Percentiles rank a stretch among this genome's conserved stretches.
These are phyloP conservation scores for Macroteleia sp. DNA, from an alignment of 2,888 invertebrate species.

Conservation along the genomic window DNA sequence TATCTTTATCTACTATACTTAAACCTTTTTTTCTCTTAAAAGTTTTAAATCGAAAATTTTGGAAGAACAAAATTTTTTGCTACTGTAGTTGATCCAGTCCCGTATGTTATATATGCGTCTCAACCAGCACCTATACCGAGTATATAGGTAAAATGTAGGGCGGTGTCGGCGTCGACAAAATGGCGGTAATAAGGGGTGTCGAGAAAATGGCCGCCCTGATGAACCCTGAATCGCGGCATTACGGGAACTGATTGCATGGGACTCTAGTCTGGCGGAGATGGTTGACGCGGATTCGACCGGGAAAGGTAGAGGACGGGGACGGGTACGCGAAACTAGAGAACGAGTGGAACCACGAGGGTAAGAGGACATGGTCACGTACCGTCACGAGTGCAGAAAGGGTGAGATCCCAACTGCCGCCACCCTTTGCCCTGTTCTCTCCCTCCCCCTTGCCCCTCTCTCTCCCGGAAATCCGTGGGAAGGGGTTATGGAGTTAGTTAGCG, in stretches of 20 bases:
- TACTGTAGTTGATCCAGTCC: too few relatives aligned
- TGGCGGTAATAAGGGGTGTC: slow-evolving; percentile 81
- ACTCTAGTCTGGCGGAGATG: slow-evolving; percentile 67
- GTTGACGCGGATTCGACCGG: slow-evolving; percentile 44
- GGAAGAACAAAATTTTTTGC: too few relatives aligned
- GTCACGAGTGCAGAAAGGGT: slow-evolving; percentile 53
- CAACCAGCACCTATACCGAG: too few relatives aligned
- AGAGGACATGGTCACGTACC: slow-evolving; percentile 69
- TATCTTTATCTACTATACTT: too few relatives aligned
- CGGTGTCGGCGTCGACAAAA: slow-evolving; percentile 72
- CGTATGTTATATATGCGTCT: too few relatives aligned
- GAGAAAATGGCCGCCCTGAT: slow-evolving; percentile 80
- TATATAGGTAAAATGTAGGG: slow-evolving; percentile 35
- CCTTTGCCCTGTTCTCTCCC: slow-evolving; percentile 28
- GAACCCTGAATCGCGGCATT: slow-evolving; percentile 80
- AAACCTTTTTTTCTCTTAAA: too few relatives aligned
- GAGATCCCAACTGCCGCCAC: slow-evolving; percentile 54
- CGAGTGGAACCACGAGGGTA: slow-evolving; percentile 62
- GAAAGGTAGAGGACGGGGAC: slow-evolving; percentile 6
- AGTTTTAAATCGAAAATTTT: too few relatives aligned
- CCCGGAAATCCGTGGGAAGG: slow-evolving; percentile 57
- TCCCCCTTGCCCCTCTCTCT: slow-evolving; percentile 10
- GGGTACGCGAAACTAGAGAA: slow-evolving; percentile 41
- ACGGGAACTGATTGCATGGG: slow-evolving; percentile 78
- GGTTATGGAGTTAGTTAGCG: slow-evolving; percentile 74